phyloP scores from a whole-genome alignment of 2,113 vertebrate species.

The Lophotis ruficrista region DNA sequence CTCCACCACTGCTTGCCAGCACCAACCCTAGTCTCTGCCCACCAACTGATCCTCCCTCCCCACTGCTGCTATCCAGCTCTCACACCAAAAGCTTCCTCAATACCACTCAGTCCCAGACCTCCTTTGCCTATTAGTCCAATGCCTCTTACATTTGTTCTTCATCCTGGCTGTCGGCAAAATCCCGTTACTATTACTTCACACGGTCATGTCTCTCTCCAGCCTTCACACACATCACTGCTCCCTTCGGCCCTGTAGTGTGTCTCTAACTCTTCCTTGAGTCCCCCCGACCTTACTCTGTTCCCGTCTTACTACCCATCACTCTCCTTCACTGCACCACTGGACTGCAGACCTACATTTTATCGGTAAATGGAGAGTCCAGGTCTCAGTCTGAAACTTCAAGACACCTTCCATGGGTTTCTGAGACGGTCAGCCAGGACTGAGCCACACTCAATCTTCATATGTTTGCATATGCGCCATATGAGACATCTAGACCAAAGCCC shows the following conservation, averaged over 20 bases:
- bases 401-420: not conserved
- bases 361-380: not conserved
- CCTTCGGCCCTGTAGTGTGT: not conserved
- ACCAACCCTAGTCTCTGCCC: not conserved
- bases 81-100: not conserved
- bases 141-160: not conserved
- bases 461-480: rapidly evolving
- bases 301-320: not conserved
- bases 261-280: not conserved
- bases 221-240: not conserved
- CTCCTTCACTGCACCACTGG: rapidly evolving
- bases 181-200: not conserved
- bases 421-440: not conserved
- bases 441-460: not conserved
- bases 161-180: not conserved
- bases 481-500: not conserved
- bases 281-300: not conserved
- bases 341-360: not conserved
- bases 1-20: not conserved
- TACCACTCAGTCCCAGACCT: not conserved
- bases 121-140: not conserved
- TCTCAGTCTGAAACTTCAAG: not conserved
- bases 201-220: not conserved
- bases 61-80: not conserved
- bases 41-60: not conserved